These are phyloP conservation scores for Knipowitschia caucasica DNA, from an alignment of 2,797 vertebrate species.

Conservation along the genomic window DNA sequence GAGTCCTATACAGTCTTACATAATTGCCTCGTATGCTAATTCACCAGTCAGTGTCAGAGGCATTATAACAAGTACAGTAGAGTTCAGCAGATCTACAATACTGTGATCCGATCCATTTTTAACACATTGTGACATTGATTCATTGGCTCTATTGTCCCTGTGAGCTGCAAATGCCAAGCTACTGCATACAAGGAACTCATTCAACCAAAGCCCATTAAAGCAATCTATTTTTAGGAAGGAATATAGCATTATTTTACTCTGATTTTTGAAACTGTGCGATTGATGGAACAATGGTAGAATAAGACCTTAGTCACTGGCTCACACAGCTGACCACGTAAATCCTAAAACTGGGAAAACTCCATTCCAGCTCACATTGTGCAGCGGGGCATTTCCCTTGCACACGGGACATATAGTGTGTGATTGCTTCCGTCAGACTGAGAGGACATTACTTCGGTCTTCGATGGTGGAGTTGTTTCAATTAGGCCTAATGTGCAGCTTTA, in stretches of 20 bases:
- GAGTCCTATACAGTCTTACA: too few relatives aligned
- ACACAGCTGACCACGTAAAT: constrained; percentile 48
- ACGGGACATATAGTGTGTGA: constrained; percentile 29
- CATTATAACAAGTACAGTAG: too few relatives aligned
- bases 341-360: constrained; percentile 26
- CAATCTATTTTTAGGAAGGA: constrained; percentile 45
- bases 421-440: constrained; percentile 35
- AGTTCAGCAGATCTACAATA: too few relatives aligned
- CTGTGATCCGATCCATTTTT: too few relatives aligned
- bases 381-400: constrained; percentile 32
- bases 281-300: constrained; percentile 22
- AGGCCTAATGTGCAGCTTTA: constrained; percentile 66
- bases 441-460: too few relatives aligned
- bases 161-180: too few relatives aligned
- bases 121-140: too few relatives aligned
- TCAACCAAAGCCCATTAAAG: constrained; percentile 36
- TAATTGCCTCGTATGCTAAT: too few relatives aligned
- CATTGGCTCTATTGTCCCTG: too few relatives aligned
- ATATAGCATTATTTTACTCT: constrained; percentile 27
- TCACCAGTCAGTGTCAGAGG: too few relatives aligned
- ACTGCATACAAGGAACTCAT: constrained; percentile 30
- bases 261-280: constrained; percentile 29
- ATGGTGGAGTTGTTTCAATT: constrained; percentile 65
- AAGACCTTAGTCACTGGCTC: constrained; percentile 41
- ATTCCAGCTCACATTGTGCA: constrained; percentile 36